phyloP scores from a whole-genome alignment of 1,140 invertebrate species.

The Amphibalanus amphitrite region DNA sequence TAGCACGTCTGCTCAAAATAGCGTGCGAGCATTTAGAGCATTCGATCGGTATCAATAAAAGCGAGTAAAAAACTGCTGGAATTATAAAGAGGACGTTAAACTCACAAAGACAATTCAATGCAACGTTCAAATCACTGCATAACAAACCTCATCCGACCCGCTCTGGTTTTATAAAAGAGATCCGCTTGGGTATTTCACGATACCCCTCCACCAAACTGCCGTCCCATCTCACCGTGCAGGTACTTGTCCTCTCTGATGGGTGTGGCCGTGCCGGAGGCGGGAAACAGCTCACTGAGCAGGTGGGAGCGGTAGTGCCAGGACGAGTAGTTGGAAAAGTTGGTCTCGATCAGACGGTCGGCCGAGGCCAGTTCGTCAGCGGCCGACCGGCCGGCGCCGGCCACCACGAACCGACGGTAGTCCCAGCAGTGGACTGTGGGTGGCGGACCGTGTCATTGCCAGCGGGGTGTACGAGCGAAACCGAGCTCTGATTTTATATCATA shows the following conservation, averaged over 20 bases:
- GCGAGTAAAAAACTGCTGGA: no score
- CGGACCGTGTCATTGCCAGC: background rate
- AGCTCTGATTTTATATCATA: no score
- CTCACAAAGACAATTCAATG: no score
- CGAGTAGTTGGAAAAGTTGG: constrained; percentile 96
- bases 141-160: no score
- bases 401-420: constrained; percentile 71
- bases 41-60: no score
- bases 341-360: constrained; percentile 60
- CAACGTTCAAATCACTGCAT: no score
- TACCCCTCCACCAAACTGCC: background rate
- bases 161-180: no score
- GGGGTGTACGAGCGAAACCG: constrained; percentile 7
- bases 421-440: constrained; percentile 67
- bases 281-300: constrained; percentile 55
- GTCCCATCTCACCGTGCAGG: constrained; percentile 31
- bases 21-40: no score
- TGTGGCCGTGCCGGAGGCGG: constrained; percentile 37
- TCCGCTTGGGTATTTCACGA: no score
- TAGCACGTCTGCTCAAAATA: no score
- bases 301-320: constrained; percentile 96
- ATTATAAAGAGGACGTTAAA: no score
- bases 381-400: constrained; percentile 41
- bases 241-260: constrained; percentile 36
- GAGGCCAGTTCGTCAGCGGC: constrained; percentile 59